Evolutionary conservation across 2,888 invertebrate genomes (phyloP), one percentile per base, ranked within the genome.

Genomic region (Phasia obesa): DNA sequence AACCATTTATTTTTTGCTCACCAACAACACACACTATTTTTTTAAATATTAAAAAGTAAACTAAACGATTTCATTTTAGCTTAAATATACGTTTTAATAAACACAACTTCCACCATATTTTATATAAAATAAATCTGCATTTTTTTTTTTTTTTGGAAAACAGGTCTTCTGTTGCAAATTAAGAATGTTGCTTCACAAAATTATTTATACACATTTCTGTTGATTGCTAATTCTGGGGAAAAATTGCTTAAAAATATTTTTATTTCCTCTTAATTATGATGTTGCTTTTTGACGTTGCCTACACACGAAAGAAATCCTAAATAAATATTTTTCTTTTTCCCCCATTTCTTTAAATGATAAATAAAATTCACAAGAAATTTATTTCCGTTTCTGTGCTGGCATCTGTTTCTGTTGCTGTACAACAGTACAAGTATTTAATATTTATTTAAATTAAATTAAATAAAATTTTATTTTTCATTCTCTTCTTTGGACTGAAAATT

Each of bases 371-470:
- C 35, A 59, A 57, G 19, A 27, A 62, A 62, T 47, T 47, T 35
- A 7, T 67, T 59, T 59, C 47, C 23, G 55, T 23, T 74, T 44
- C 47, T 21, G 44, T 19, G 42, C 35, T n/a, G 47, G 13, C 55
- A 13, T 25, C 11, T 64, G 65, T 21, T 17, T 47, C 4, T 19
- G n/a, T n/a, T n/a, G n/a, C 42, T 44, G 27, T 51, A 21, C 19
- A 23, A 35, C 4, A 57, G 38, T 35, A 47, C 60, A 60, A 47
- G 44, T 69, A 69, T 77, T 77, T 77, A 76, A 74, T 64, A 55
- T 74, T 74, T 64, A 47, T 65, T 64, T 55, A 47, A 70, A 70
- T 77, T 67, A 65, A 65, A 73, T 38, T 73, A 49, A 70, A 70
- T 81, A 67, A 65, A 71, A 77, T 47, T 73, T 62, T 47, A 4